A percentile compares a stretch with the other conserved stretches of the same genome.
Conservation (phyloP, 2,113 vertebrate genomes). For the Cebus imitator region DNA sequence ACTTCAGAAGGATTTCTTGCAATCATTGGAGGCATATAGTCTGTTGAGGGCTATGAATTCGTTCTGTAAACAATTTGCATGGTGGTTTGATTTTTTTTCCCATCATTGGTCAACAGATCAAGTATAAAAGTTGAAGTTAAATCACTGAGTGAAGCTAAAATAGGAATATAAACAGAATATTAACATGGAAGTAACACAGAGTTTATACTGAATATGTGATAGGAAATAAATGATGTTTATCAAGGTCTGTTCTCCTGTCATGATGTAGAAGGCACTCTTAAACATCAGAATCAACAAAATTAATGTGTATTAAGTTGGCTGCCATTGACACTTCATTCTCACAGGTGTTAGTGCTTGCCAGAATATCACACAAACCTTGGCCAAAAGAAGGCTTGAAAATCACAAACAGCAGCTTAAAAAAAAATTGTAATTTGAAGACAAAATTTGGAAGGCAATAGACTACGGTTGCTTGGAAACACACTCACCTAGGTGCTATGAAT, state of each 20-base stretch:
- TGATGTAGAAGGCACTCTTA: background rate
- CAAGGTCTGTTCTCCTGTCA: background rate
- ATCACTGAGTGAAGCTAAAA: background rate
- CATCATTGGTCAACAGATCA: background rate
- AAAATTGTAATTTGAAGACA: background rate
- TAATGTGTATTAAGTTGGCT: background rate
- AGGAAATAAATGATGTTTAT: background rate
- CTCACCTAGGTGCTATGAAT: background rate
- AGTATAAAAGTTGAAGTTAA: background rate
- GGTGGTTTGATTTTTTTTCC: background rate
- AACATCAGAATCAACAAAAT: background rate
- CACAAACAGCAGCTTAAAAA: rapidly evolving
- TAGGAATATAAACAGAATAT: background rate
- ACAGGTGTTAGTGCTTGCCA: background rate
- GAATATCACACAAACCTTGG: background rate
- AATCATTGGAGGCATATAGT: background rate
- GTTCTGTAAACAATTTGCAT: background rate
- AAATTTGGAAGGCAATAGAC: background rate
- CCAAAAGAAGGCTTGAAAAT: background rate
- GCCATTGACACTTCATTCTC: background rate
- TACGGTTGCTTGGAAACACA: background rate
- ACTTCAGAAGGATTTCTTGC: background rate
- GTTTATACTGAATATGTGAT: background rate
- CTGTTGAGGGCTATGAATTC: background rate
- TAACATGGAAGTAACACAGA: background rate